Percentiles rank a stretch among this genome's conserved stretches.
Conservation (phyloP, 2,113 vertebrate species). For the Catagonus wagneri region DNA sequence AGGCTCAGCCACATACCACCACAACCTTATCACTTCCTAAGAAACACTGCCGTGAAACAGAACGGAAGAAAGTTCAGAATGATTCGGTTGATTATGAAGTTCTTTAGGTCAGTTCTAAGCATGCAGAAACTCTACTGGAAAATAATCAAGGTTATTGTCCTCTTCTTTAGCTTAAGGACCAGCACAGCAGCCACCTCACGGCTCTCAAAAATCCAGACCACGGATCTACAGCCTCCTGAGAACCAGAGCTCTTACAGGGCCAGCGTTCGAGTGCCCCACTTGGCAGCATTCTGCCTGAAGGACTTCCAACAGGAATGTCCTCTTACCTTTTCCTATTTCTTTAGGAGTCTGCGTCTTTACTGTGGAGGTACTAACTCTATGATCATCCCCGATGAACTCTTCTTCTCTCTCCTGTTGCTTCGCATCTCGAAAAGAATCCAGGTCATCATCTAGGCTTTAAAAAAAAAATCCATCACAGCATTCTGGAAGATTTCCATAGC, state of each 20-base stretch:
- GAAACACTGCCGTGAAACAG: not conserved
- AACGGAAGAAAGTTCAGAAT: not conserved
- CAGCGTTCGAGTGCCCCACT: not conserved
- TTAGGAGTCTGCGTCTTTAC: constrained; percentile 69
- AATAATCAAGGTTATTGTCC: not conserved
- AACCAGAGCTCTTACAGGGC: not conserved
- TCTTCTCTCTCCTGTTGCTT: constrained; percentile 81
- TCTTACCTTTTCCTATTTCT: constrained; percentile 86
- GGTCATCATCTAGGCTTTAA: constrained; percentile 83
- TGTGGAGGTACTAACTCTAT: constrained; percentile 71
- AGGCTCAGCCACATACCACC: not conserved
- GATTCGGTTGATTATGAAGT: not conserved
- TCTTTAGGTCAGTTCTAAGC: not conserved
- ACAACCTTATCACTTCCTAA: not conserved
- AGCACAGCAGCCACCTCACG: not conserved
- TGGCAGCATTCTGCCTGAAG: not conserved
- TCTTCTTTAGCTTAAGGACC: not conserved
- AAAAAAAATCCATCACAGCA: constrained; percentile 58
- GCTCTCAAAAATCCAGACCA: constrained; percentile 11
- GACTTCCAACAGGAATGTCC: constrained; percentile 38
- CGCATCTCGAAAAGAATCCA: constrained; percentile 78
- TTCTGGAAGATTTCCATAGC: constrained; percentile 57
- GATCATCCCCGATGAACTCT: constrained; percentile 79
- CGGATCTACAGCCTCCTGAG: not conserved
- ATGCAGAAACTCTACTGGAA: not conserved